Percentiles rank a stretch among this genome's conserved stretches.
Conservation (phyloP, 2,797 vertebrate species). For the Acropternis orthonyx region DNA sequence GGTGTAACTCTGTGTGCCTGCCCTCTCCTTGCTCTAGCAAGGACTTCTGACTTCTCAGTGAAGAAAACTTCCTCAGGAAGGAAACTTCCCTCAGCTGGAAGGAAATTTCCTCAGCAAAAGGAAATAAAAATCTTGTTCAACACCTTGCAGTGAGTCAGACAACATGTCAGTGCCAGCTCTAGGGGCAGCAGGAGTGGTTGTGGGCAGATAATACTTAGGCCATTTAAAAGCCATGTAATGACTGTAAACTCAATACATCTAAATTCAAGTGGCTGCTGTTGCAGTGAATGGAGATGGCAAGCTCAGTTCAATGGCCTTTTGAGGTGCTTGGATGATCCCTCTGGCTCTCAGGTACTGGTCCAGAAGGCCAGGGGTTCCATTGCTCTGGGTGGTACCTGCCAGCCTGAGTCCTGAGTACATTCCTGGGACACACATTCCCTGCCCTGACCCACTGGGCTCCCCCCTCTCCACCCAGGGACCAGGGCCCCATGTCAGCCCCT, state of each 20-base stretch:
- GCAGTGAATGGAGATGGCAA: background rate
- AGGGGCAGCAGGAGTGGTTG: background rate
- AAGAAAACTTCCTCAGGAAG: background rate
- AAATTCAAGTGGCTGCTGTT: background rate
- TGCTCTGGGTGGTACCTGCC: background rate
- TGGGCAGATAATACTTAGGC: background rate
- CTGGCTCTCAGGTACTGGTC: background rate
- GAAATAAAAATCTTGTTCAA: background rate
- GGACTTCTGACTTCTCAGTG: rapidly evolving
- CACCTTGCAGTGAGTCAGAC: background rate
- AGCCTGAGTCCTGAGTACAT: rapidly evolving
- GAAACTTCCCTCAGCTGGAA: background rate
- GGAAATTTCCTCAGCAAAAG: background rate
- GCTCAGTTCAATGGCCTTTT: background rate
- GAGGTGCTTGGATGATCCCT: background rate
- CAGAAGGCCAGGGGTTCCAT: background rate
- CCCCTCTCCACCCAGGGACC: background rate
- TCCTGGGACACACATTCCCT: background rate
- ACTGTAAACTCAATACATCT: conserved; percentile 1
- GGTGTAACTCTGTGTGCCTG: background rate
- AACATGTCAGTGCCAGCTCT: rapidly evolving
- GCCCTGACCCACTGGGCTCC: rapidly evolving
- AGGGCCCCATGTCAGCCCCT: background rate
- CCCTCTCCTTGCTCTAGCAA: background rate
- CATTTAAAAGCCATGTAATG: background rate